Conservation (phyloP, 2,888 invertebrate genomes). For the Eupithecia inturbata region DNA sequence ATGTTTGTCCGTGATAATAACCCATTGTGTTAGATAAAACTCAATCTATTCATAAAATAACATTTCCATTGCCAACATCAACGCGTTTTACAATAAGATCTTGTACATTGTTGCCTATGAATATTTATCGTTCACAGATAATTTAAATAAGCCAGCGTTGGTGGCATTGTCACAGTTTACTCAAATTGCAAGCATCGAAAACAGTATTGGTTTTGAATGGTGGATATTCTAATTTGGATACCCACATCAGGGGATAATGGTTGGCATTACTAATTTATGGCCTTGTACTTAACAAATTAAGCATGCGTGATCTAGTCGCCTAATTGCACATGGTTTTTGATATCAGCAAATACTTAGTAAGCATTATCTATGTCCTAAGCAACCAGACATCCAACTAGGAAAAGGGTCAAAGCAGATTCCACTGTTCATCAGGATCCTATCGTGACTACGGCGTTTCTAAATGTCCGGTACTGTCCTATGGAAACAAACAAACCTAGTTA, state of each 20-base stretch:
- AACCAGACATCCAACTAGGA: too few relatives aligned
- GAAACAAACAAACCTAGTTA: too few relatives aligned
- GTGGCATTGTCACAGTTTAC: neutral
- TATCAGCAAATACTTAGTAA: neutral
- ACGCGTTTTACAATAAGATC: slow-evolving; percentile 18
- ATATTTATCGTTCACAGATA: slow-evolving; percentile 20
- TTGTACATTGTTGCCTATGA: slow-evolving; percentile 28
- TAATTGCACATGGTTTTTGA: neutral
- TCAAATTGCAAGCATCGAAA: slow-evolving; percentile 10
- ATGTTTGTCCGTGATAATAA: slow-evolving; percentile 26
- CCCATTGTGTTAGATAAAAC: slow-evolving; percentile 24
- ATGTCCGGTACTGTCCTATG: too few relatives aligned
- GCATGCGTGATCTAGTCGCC: neutral
- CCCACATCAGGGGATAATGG: slow-evolving; percentile 2
- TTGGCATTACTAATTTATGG: slow-evolving; percentile 1
- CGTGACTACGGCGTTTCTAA: too few relatives aligned
- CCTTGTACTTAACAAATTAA: slow-evolving; percentile 38
- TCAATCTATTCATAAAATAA: slow-evolving; percentile 23
- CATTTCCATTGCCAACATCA: slow-evolving; percentile 26
- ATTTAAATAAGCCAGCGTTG: slow-evolving; percentile 1
- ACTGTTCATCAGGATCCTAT: too few relatives aligned
- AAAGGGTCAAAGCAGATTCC: too few relatives aligned
- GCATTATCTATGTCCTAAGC: too few relatives aligned
- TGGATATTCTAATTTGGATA: slow-evolving; percentile 13
- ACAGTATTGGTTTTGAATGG: slow-evolving; percentile 2